Percentiles rank a stretch among this genome's conserved stretches.
Evolutionary conservation across 2,888 invertebrate species (phyloP).

Genomic region (Zaprionus lineosus): DNA sequence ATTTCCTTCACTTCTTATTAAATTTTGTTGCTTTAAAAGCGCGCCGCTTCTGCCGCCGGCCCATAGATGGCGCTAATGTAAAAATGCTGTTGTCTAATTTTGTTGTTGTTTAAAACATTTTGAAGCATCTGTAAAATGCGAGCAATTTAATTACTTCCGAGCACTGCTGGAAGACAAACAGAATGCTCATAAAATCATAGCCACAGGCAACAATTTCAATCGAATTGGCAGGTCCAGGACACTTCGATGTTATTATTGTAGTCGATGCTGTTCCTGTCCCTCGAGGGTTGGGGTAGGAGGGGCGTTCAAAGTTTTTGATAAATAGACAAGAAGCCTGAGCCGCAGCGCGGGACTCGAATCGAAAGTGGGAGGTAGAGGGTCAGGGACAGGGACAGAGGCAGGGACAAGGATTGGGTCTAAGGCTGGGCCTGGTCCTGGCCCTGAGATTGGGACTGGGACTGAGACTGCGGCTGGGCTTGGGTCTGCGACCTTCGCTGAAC

Average conservation of each 20-base stretch:
- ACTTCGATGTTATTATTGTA: slow-evolving; percentile 36
- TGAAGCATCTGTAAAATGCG: slow-evolving; percentile 49
- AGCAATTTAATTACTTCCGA: slow-evolving; percentile 71
- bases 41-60: neutral
- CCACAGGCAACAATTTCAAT: slow-evolving; percentile 74
- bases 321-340: no score
- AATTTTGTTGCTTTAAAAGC: no score
- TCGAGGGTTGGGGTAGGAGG: slow-evolving; percentile 45
- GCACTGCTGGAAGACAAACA: slow-evolving; percentile 58
- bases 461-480: no score
- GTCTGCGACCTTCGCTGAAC: no score
- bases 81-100: slow-evolving; percentile 23
- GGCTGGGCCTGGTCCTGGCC: no score
- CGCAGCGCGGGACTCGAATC: no score
- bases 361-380: no score
- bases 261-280: slow-evolving; percentile 9
- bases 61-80: slow-evolving; percentile 41
- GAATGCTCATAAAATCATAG: slow-evolving; percentile 71
- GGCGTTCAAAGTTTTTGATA: slow-evolving; percentile 62
- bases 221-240: slow-evolving; percentile 63
- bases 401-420: no score
- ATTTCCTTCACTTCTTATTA: no score
- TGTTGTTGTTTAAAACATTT: slow-evolving; percentile 43
- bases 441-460: no score
- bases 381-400: no score